Conservation (phyloP, 2,797 vertebrate species). For the Neomorphus geoffroyi region DNA sequence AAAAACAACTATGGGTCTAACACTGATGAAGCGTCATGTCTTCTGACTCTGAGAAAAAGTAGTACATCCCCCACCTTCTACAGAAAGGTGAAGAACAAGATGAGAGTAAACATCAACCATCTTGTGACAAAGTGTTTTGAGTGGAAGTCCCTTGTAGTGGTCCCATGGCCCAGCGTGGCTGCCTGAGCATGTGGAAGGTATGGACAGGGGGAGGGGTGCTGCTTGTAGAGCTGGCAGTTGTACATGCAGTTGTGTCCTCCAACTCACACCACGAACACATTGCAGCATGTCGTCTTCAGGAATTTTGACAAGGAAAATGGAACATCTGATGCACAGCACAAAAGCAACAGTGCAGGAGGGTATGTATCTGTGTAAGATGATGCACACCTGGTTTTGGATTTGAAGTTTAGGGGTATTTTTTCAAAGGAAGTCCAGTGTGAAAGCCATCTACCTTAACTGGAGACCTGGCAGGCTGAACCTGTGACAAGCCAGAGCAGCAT, state of each 20-base stretch:
- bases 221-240: fast-evolving
- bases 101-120: background rate
- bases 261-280: fast-evolving
- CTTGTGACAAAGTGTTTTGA: background rate
- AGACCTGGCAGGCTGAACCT: background rate
- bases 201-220: background rate
- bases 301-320: background rate
- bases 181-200: background rate
- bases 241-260: background rate
- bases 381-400: background rate
- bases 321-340: background rate
- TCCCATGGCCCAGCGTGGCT: background rate
- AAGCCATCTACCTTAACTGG: background rate
- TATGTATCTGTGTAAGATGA: background rate
- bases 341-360: background rate
- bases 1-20: background rate
- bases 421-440: background rate
- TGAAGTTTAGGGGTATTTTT: background rate
- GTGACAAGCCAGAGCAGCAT: fast-evolving
- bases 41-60: background rate
- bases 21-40: background rate
- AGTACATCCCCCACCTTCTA: background rate
- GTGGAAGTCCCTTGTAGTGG: background rate
- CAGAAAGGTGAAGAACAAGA: background rate
- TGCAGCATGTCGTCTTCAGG: fast-evolving